phyloP scores from a whole-genome alignment of 2,888 invertebrate genomes.

The Heterodera filipjevi region DNA sequence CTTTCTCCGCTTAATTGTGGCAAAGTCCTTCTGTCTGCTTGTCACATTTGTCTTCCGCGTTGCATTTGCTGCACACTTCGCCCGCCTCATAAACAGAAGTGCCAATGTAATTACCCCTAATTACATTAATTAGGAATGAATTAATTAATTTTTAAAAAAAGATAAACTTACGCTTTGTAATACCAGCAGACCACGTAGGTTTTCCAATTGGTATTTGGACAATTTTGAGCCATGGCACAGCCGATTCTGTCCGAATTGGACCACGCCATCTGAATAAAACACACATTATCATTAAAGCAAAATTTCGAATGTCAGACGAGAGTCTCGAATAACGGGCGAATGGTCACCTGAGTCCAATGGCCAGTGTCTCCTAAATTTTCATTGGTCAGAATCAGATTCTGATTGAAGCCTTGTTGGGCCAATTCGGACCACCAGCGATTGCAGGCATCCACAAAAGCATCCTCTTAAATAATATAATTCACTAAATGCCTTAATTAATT shows the following conservation, averaged over 20 bases:
- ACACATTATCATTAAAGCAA: too few relatives aligned
- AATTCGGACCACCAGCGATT: conserved; percentile 47
- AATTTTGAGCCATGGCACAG: conserved; percentile 38
- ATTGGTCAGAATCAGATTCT: conserved; percentile 22
- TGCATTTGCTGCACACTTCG: conserved; percentile 37
- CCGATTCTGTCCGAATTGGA: conserved; percentile 40
- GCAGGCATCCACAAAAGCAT: conserved; percentile 34
- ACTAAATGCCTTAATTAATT: not conserved
- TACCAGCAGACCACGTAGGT: conserved; percentile 45
- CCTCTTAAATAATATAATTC: not conserved
- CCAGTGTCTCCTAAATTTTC: conserved; percentile 34
- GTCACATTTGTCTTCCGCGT: conserved; percentile 20
- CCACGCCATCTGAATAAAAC: conserved; percentile 45
- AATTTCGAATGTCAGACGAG: too few relatives aligned
- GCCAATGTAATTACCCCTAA: conserved; percentile 44
- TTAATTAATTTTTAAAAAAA: too few relatives aligned
- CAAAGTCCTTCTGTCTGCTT: not conserved
- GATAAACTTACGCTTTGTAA: conserved; percentile 36
- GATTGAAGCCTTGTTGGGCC: conserved; percentile 37
- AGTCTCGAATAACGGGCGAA: not conserved
- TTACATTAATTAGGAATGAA: not conserved
- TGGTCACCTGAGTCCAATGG: conserved; percentile 41
- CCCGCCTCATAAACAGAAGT: conserved; percentile 42
- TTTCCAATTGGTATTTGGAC: conserved; percentile 33
- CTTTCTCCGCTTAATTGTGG: not conserved